Percentiles rank a stretch among this genome's conserved stretches.
These are phyloP conservation scores for Drosophila heteroneura DNA, from an alignment of 2,888 invertebrate genomes.

Conservation along the genomic window DNA sequence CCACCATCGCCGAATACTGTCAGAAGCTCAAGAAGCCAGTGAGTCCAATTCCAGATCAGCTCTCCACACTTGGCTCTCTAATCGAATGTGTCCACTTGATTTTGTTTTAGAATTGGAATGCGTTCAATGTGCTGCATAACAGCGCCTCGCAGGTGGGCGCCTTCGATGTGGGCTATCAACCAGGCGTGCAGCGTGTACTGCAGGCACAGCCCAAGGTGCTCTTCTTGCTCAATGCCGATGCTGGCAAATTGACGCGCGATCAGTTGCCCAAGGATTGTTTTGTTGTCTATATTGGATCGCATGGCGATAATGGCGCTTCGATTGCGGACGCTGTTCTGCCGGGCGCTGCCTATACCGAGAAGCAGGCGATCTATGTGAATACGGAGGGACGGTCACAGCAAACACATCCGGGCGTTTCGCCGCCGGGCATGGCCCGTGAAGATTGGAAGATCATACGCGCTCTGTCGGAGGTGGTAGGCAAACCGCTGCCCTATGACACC, in stretches of 20 bases:
- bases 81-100: neutral
- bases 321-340: conserved; percentile 97
- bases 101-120: conserved; percentile 88
- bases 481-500: conserved; percentile 93
- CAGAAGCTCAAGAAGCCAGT: conserved; percentile 87
- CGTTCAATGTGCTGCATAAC: conserved; percentile 97
- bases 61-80: neutral
- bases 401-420: conserved; percentile 93
- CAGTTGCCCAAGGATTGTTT: conserved; percentile 93
- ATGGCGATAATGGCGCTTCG: conserved; percentile 97
- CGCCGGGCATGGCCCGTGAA: conserved; percentile 96
- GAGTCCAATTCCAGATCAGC: conserved; percentile 48
- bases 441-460: conserved; percentile 99
- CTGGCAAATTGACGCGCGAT: conserved; percentile 90
- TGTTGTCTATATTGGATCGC: conserved; percentile 97
- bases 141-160: conserved; percentile 97
- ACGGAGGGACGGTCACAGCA: conserved; percentile 98
- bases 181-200: conserved; percentile 88
- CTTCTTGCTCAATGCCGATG: conserved; percentile 97
- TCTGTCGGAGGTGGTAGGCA: conserved; percentile 94
- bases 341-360: conserved; percentile 99
- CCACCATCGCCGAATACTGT: conserved; percentile 91
- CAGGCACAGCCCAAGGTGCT: conserved; percentile 92
- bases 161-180: conserved; percentile 96
- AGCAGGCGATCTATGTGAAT: conserved; percentile 98